phyloP scores from a whole-genome alignment of 2,113 vertebrate species.

The Osmerus mordax region DNA sequence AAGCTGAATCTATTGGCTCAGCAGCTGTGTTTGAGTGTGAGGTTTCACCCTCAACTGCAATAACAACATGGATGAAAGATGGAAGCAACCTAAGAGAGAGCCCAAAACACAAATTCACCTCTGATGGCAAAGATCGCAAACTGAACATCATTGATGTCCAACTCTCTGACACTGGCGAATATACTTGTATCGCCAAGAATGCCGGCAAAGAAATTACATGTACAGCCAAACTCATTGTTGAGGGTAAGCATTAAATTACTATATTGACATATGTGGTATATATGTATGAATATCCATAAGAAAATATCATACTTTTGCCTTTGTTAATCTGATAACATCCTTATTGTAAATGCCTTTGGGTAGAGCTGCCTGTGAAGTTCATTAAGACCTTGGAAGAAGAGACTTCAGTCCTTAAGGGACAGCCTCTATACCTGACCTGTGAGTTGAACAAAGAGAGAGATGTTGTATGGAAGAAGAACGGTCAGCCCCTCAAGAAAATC shows the following conservation, averaged over 20 bases:
- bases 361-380: slow-evolving; percentile 91
- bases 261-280: neutral
- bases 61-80: slow-evolving; percentile 95
- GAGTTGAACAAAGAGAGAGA: slow-evolving; percentile 93
- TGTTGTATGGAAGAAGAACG: slow-evolving; percentile 89
- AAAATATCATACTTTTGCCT: too few species aligned
- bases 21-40: slow-evolving; percentile 94
- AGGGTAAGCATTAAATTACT: slow-evolving; percentile 78
- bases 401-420: slow-evolving; percentile 83
- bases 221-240: slow-evolving; percentile 90
- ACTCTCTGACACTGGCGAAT: slow-evolving; percentile 94
- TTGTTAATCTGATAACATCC: too few species aligned
- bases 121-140: slow-evolving; percentile 97
- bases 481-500: slow-evolving; percentile 71
- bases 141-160: slow-evolving; percentile 94
- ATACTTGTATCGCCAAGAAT: slow-evolving; percentile 89
- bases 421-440: slow-evolving; percentile 88
- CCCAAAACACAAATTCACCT: slow-evolving; percentile 94
- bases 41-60: slow-evolving; percentile 92
- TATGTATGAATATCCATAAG: too few species aligned
- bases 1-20: slow-evolving; percentile 92
- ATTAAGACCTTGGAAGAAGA: slow-evolving; percentile 89
- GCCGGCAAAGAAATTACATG: slow-evolving; percentile 96
- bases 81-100: slow-evolving; percentile 90
- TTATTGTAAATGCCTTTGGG: too few species aligned